Base-by-base conservation (phyloP, 2,113 vertebrate species). In the Corynorhinus townsendii region DNA sequence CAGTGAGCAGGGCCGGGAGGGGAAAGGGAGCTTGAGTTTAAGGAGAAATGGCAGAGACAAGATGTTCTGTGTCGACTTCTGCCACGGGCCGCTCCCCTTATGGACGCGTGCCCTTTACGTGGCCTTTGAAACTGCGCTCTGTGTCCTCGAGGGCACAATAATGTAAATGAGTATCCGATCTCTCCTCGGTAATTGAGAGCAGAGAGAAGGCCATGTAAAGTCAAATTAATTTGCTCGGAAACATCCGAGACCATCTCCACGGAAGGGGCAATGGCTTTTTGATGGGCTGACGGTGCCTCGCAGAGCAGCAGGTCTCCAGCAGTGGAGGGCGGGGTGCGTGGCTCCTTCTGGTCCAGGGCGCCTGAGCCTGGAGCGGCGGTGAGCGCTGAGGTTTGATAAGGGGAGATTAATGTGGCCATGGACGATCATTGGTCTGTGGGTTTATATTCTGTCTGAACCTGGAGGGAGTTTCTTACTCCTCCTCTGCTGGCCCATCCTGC, bases 111-210 rank as follows among this genome's bases (percentile, higher is more conserved):
- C 40, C 95, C 95, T 97, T 95, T 92, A 43, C 93, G 81, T 96
- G 95, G 91, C 94, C 96, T 96, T 96, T 96, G 96, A 92, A 96
- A 79, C 26, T n/a, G 85, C 52, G 81, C 77, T 68, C 62, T 22
- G 2, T 54, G 94, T 96, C 90, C 96, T 95, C 0, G 0, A 62
- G 93, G 95, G 96, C 85, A 54, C 90, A 85, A 93, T 96, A 79
- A 95, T 93, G 92, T 93, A 96, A 97, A 96, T 95, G 96, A 97
- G 43, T 43, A 88, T 89, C 91, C 49, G 96, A 80, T 92, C 97
- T 96, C 82, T 54, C 90, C 93, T 93, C 7, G 1, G 96, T 96
- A 93, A 96, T 97, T 97, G 95, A 95, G 96, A 97, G 69, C 93
- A 92, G 47, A 85, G 76, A 94, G 76, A 83, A 94, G 96, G 95